Conservation (phyloP, 2,113 vertebrate species). For the Petroica traversi region DNA sequence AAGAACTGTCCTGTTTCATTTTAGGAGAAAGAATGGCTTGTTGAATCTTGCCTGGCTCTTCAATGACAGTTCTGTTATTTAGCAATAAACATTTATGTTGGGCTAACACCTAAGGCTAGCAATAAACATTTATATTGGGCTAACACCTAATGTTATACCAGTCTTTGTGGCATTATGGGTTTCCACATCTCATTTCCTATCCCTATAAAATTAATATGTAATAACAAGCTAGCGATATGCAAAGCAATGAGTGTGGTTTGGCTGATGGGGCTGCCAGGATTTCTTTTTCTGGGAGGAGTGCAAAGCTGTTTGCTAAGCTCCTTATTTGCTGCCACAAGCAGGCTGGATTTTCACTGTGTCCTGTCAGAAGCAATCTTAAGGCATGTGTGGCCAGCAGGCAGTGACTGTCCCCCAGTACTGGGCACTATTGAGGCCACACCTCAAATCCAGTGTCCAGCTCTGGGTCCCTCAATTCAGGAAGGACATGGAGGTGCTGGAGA, state of each 20-base stretch:
- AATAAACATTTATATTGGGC: background rate
- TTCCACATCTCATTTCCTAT: background rate
- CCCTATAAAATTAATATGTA: background rate
- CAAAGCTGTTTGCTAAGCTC: background rate
- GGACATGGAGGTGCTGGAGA: background rate
- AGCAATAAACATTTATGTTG: background rate
- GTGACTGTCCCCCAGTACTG: background rate
- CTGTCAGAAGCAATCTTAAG: background rate
- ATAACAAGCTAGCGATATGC: background rate
- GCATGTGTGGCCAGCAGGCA: background rate
- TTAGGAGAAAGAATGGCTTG: background rate
- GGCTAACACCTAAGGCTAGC: background rate
- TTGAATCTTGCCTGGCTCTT: background rate
- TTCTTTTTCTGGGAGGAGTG: background rate
- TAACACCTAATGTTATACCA: background rate
- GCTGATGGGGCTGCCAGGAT: background rate
- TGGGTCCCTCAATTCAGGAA: background rate
- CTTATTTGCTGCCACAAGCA: background rate
- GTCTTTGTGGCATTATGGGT: background rate
- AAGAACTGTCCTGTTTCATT: background rate
- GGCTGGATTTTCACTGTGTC: background rate
- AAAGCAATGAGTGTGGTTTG: background rate
- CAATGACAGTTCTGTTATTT: background rate
- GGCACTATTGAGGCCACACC: background rate
- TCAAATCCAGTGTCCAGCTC: rapidly evolving